Conservation (phyloP, 1,140 invertebrate species). For the Varroa destructor region DNA sequence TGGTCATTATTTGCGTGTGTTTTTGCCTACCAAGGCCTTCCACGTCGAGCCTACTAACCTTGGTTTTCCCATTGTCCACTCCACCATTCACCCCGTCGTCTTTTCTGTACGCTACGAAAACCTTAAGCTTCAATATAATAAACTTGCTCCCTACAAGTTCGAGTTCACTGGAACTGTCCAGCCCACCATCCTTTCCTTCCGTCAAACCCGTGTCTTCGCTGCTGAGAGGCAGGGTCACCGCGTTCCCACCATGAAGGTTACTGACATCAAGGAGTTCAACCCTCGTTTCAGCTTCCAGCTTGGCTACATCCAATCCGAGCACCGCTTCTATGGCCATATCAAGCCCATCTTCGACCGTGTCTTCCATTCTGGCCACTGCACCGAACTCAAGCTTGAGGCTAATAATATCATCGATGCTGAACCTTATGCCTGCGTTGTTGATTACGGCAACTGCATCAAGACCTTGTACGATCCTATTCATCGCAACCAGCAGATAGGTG, state of each 20-base stretch:
- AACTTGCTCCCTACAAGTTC: background rate
- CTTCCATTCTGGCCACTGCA: constrained; percentile 27
- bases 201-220: background rate
- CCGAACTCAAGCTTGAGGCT: constrained; percentile 20
- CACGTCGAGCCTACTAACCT: constrained; percentile 6
- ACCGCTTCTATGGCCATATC: background rate
- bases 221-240: background rate
- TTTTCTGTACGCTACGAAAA: constrained; percentile 20
- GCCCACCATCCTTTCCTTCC: constrained; percentile 20
- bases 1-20: constrained; percentile 5
- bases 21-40: constrained; percentile 15
- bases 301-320: background rate
- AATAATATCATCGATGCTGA: constrained; percentile 13
- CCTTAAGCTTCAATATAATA: constrained; percentile 13
- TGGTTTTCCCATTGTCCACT: constrained; percentile 23
- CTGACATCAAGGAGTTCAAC: constrained; percentile 24
- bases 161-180: constrained; percentile 9
- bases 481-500: background rate
- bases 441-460: constrained; percentile 17
- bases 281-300: constrained; percentile 1
- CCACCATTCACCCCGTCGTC: constrained; percentile 22
- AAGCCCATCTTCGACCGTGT: constrained; percentile 24
- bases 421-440: background rate
- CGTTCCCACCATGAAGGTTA: background rate
- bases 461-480: constrained; percentile 4